These are phyloP conservation scores for Protobothrops mucrosquamatus DNA, from an alignment of 2,113 vertebrate species.

Conservation along the genomic window DNA sequence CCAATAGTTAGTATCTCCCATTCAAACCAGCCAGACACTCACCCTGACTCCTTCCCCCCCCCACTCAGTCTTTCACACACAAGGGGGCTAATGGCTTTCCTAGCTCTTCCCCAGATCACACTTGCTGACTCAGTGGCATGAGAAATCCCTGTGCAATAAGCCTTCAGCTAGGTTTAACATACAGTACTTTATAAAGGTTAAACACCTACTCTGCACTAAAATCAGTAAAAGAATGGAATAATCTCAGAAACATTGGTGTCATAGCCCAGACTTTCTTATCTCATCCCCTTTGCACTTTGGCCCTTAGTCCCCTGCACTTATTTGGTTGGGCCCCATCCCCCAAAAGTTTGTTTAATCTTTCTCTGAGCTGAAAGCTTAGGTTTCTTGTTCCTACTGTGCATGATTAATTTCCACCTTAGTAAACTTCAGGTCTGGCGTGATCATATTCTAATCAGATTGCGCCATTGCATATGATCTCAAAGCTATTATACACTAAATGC, in stretches of 20 bases:
- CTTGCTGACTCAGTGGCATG: not conserved
- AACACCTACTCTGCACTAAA: not conserved
- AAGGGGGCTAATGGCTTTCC: not conserved
- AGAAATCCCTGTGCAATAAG: not conserved
- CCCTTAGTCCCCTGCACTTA: not conserved
- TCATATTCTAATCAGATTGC: not conserved
- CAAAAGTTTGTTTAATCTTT: not conserved
- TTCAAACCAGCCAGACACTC: not conserved
- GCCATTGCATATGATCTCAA: not conserved
- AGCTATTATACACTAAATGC: not conserved
- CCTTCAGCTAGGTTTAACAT: not conserved
- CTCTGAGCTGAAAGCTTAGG: not conserved
- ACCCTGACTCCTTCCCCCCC: too few species aligned
- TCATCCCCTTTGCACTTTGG: not conserved
- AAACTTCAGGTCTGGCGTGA: not conserved
- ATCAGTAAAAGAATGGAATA: not conserved
- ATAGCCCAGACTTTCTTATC: not conserved
- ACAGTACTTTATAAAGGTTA: not conserved
- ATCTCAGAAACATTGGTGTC: not conserved
- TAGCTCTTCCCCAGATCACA: not conserved
- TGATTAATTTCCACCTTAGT: not conserved
- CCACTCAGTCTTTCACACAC: not conserved
- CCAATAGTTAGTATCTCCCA: not conserved
- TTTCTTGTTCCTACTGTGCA: not conserved
- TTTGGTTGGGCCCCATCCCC: not conserved